These are phyloP conservation scores for Gasterosteus aculeatus DNA, from an alignment of 2,113 vertebrate genomes.

Conservation along the genomic window DNA sequence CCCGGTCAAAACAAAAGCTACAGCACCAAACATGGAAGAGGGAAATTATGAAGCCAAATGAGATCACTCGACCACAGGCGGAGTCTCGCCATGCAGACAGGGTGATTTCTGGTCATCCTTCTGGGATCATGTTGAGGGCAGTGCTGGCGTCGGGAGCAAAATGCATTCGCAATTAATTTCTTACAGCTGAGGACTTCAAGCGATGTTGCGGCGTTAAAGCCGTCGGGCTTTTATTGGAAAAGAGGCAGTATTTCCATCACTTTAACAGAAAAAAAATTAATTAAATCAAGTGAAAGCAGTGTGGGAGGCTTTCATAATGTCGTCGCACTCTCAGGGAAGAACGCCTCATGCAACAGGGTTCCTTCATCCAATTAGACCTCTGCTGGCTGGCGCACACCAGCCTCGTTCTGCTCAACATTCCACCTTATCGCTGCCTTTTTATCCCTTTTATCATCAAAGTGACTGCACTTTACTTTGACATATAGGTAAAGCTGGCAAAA, in stretches of 20 bases:
- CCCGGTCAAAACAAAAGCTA: slow-evolving; percentile 67
- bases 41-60: slow-evolving; percentile 41
- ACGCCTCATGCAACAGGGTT: slow-evolving; percentile 78
- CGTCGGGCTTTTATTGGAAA: slow-evolving; percentile 77
- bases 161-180: slow-evolving; percentile 60
- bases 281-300: slow-evolving; percentile 79
- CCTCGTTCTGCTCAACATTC: slow-evolving; percentile 69
- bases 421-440: slow-evolving; percentile 76
- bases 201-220: slow-evolving; percentile 65
- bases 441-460: slow-evolving; percentile 80
- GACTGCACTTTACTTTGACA: slow-evolving; percentile 78
- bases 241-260: slow-evolving; percentile 78
- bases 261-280: slow-evolving; percentile 76
- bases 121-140: slow-evolving; percentile 43
- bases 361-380: slow-evolving; percentile 82
- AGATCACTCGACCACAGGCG: slow-evolving; percentile 61
- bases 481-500: slow-evolving; percentile 76
- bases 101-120: slow-evolving; percentile 58
- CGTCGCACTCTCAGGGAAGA: slow-evolving; percentile 71
- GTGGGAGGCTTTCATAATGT: slow-evolving; percentile 78
- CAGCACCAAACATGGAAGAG: slow-evolving; percentile 62
- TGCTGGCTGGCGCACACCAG: slow-evolving; percentile 69
- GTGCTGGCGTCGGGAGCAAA: slow-evolving; percentile 42
- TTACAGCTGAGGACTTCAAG: slow-evolving; percentile 57
- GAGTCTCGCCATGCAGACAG: slow-evolving; percentile 21